Evolutionary conservation across 2,797 vertebrate species (phyloP).

Genomic region (Neosilurus hyrtlii): DNA sequence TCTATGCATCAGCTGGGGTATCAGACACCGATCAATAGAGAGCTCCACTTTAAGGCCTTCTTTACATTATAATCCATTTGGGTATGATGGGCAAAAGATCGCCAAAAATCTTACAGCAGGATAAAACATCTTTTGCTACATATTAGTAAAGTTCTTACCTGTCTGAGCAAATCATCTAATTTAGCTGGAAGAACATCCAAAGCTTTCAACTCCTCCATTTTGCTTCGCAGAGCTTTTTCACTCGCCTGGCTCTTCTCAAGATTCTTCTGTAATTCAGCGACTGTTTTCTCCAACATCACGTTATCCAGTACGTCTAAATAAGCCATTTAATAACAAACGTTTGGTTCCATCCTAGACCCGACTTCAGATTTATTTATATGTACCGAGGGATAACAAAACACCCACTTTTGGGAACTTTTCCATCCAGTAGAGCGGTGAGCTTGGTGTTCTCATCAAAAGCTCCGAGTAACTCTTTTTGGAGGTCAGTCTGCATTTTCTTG

Average conservation of each 20-base stretch:
- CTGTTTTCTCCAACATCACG: constrained; percentile 74
- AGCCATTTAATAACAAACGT: constrained; percentile 29
- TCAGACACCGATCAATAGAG: too few species aligned
- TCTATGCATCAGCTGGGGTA: too few species aligned
- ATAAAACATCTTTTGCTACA: neutral
- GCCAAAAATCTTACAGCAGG: neutral
- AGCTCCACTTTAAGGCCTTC: too few species aligned
- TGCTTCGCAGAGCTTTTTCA: constrained; percentile 65
- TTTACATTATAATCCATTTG: too few species aligned
- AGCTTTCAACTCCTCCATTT: constrained; percentile 57
- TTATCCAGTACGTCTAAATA: constrained; percentile 73
- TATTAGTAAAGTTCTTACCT: constrained; percentile 38
- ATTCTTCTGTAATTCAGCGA: constrained; percentile 70
- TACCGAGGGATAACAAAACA: neutral
- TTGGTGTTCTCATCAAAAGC: constrained; percentile 83
- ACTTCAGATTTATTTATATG: too few species aligned
- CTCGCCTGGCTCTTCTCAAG: constrained; percentile 68
- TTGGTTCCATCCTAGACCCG: neutral
- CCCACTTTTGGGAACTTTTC: constrained; percentile 86
- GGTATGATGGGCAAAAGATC: too few species aligned
- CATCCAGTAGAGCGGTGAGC: constrained; percentile 77
- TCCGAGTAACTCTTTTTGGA: constrained; percentile 71
- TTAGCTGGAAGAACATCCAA: constrained; percentile 46
- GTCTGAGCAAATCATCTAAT: constrained; percentile 51
- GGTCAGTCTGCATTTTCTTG: constrained; percentile 70